Conservation (phyloP, 2,888 invertebrate genomes). For the Amiota minor region DNA sequence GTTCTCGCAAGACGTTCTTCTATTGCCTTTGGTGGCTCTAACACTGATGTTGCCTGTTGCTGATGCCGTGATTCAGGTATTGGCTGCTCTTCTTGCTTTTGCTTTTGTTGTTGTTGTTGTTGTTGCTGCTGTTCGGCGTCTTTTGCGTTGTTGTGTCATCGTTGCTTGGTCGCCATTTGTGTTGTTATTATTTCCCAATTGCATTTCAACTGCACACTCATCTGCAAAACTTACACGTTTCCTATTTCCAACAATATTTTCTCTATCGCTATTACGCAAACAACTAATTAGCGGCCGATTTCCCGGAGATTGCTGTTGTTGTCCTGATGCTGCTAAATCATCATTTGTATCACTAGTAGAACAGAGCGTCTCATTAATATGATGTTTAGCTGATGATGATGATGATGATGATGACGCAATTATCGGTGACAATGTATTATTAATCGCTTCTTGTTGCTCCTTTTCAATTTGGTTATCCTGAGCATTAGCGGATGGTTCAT, state of each 20-base stretch:
- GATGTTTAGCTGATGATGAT: background rate
- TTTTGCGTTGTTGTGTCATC: background rate
- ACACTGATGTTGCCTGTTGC: too few relatives aligned
- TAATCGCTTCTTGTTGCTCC: background rate
- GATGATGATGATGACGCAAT: conserved; percentile 17
- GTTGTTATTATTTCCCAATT: conserved; percentile 5
- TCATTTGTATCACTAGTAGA: conserved; percentile 52
- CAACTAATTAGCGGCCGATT: conserved; percentile 33
- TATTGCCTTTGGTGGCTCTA: conserved; percentile 29
- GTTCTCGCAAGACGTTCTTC: conserved; percentile 45
- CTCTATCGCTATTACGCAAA: conserved; percentile 48
- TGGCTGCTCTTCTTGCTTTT: background rate
- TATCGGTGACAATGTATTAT: conserved; percentile 16
- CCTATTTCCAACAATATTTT: conserved; percentile 30
- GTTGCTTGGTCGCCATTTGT: background rate
- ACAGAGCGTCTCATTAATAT: conserved; percentile 30
- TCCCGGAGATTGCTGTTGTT: background rate
- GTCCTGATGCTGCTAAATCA: conserved; percentile 36
- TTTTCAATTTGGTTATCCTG: conserved; percentile 28
- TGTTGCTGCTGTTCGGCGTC: conserved; percentile 1
- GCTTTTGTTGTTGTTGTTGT: too few relatives aligned
- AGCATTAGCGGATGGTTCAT: conserved; percentile 35
- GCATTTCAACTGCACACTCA: conserved; percentile 24
- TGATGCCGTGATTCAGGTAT: background rate
- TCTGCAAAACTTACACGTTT: background rate